These are phyloP conservation scores for Lophius piscatorius DNA, from an alignment of 2,113 vertebrate genomes.

Conservation along the genomic window DNA sequence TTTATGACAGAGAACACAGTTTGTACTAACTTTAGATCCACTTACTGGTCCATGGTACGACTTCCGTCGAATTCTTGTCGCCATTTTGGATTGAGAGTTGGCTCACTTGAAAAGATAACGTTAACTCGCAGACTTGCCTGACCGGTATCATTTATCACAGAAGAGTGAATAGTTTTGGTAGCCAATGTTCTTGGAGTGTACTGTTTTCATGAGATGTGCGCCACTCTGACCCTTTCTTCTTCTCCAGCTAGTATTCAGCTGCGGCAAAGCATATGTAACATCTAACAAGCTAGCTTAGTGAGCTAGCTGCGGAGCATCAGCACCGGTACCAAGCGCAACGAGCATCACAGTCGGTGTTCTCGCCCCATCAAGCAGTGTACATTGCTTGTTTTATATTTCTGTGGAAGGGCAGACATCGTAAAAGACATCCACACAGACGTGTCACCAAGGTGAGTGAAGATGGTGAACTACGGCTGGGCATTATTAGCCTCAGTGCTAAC, in stretches of 20 bases:
- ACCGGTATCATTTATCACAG: neutral
- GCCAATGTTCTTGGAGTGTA: neutral
- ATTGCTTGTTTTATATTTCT: constrained; percentile 13
- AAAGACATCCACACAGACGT: neutral
- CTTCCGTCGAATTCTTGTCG: constrained; percentile 69
- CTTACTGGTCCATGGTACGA: constrained; percentile 13
- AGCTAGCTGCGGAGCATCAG: constrained; percentile 50
- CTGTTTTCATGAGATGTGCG: neutral
- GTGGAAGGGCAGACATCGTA: neutral
- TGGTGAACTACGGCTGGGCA: neutral
- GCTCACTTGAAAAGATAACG: constrained; percentile 23
- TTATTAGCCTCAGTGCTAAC: constrained; percentile 16
- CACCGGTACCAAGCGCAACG: constrained; percentile 51
- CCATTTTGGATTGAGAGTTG: constrained; percentile 74
- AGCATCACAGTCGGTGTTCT: constrained; percentile 22
- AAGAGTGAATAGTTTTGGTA: neutral
- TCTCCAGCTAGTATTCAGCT: neutral
- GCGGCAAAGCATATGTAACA: constrained; percentile 20
- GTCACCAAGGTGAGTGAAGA: constrained; percentile 44
- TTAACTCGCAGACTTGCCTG: constrained; percentile 23
- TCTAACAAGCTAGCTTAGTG: constrained; percentile 47
- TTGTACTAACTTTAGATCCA: constrained; percentile 4
- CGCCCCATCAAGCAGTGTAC: neutral
- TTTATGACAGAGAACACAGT: neutral
- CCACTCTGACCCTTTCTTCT: neutral